Percentiles rank a stretch among this genome's conserved stretches.
phyloP scores from a whole-genome alignment of 2,113 vertebrate genomes.

The Pachycephala philippinensis region DNA sequence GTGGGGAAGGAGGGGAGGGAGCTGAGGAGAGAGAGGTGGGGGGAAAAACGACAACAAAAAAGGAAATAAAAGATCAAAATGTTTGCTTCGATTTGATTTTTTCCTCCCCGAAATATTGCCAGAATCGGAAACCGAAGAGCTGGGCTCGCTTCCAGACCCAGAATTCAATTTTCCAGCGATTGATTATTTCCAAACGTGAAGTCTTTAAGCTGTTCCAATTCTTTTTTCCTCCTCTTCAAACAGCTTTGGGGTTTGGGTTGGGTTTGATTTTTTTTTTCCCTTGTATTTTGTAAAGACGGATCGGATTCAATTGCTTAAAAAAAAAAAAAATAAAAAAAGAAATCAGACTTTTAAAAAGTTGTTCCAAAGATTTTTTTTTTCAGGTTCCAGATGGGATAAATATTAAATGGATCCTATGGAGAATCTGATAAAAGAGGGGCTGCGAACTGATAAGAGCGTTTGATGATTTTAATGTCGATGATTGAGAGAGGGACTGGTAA shows the following conservation, averaged over 20 bases:
- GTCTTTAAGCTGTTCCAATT: not conserved
- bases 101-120: conserved; percentile 15
- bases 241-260: not conserved
- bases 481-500: not conserved
- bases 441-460: not conserved
- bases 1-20: not conserved
- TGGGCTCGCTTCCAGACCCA: conserved; percentile 12
- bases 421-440: not conserved
- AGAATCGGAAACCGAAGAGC: not conserved
- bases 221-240: not conserved
- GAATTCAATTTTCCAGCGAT: conserved; percentile 10
- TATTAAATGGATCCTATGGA: not conserved
- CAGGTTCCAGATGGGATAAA: not conserved
- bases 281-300: not conserved
- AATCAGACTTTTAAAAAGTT: not conserved
- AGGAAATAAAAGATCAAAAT: not conserved
- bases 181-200: conserved; percentile 54
- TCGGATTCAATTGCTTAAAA: not conserved
- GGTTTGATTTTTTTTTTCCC: not conserved
- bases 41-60: not conserved
- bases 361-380: not conserved
- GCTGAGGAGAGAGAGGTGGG: no score
- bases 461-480: not conserved
- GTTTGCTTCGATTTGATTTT: not conserved
- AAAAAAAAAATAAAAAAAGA: not conserved